phyloP scores from a whole-genome alignment of 1,140 invertebrate genomes.

The Aethina tumida region DNA sequence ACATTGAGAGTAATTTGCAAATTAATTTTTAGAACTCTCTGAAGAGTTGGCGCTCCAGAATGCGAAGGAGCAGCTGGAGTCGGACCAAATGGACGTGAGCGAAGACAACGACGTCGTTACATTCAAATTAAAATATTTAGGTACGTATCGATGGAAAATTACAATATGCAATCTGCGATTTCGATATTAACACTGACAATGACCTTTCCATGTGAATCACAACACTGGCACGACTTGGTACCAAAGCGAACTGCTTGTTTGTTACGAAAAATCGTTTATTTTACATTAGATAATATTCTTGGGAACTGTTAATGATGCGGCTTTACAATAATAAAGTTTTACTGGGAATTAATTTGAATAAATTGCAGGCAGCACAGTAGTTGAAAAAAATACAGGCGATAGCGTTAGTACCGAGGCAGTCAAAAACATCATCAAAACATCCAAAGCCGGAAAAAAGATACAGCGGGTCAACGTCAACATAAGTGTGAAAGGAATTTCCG shows the following conservation, averaged over 20 bases:
- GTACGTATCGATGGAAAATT: no score
- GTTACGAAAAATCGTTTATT: no score
- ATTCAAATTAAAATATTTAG: constrained; percentile 62
- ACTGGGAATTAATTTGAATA: background rate
- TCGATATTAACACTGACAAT: no score
- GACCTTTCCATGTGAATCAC: no score
- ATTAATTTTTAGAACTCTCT: constrained; percentile 53
- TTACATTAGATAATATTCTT: background rate
- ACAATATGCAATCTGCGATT: no score
- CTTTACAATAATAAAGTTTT: background rate
- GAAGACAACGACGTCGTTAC: constrained; percentile 47
- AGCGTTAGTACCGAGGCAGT: constrained; percentile 57
- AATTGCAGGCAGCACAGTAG: constrained; percentile 48
- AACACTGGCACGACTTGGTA: no score
- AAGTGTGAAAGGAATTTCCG: constrained; percentile 61
- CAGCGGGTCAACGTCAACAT: constrained; percentile 61
- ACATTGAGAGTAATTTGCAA: constrained; percentile 1
- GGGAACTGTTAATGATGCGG: background rate
- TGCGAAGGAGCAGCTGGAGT: constrained; percentile 49
- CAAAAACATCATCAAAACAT: constrained; percentile 58
- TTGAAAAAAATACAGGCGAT: constrained; percentile 52
- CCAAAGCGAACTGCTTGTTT: no score
- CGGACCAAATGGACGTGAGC: constrained; percentile 40
- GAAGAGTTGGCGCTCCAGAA: constrained; percentile 68
- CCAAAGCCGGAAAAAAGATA: constrained; percentile 56